Conservation (phyloP, 1,140 invertebrate species). For the Penaeus indicus region DNA sequence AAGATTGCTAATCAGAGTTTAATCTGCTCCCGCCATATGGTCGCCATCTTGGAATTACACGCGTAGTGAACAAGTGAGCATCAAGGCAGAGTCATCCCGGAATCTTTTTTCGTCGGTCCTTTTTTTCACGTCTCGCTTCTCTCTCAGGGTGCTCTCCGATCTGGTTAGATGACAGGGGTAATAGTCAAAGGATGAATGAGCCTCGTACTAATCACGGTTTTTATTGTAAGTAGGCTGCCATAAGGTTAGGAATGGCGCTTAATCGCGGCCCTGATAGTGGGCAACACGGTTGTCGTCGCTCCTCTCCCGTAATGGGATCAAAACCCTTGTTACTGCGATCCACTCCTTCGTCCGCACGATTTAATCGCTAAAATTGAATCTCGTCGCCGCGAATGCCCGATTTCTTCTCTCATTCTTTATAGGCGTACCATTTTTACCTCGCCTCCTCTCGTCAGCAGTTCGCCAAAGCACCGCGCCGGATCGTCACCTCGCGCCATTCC, state of each 20-base stretch:
- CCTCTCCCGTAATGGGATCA: slow-evolving; percentile 51
- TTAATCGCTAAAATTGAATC: slow-evolving; percentile 61
- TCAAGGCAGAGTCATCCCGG: slow-evolving; percentile 6
- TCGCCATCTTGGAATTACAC: slow-evolving; percentile 62
- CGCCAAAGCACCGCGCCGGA: neutral
- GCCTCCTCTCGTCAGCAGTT: neutral
- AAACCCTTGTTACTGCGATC: slow-evolving; percentile 53
- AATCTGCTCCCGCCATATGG: slow-evolving; percentile 53
- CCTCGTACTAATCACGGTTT: too few relatives aligned
- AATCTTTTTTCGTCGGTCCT: neutral
- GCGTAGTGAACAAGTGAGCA: slow-evolving; percentile 58
- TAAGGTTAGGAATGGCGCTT: too few relatives aligned
- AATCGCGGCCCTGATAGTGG: neutral
- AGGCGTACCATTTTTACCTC: neutral
- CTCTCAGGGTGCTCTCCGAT: neutral
- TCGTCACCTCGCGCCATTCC: neutral
- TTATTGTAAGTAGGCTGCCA: too few relatives aligned
- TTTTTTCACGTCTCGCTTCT: neutral
- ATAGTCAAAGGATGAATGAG: too few relatives aligned
- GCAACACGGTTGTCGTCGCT: neutral
- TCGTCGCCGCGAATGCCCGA: neutral
- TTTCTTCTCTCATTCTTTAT: neutral
- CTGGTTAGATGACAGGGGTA: neutral
- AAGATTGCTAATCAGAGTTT: slow-evolving; percentile 59
- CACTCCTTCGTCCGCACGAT: slow-evolving; percentile 50